Evolutionary conservation across 1,140 invertebrate species (phyloP), one percentile per base, ranked within the genome.

Genomic region (Drosophila subpulchrella): DNA sequence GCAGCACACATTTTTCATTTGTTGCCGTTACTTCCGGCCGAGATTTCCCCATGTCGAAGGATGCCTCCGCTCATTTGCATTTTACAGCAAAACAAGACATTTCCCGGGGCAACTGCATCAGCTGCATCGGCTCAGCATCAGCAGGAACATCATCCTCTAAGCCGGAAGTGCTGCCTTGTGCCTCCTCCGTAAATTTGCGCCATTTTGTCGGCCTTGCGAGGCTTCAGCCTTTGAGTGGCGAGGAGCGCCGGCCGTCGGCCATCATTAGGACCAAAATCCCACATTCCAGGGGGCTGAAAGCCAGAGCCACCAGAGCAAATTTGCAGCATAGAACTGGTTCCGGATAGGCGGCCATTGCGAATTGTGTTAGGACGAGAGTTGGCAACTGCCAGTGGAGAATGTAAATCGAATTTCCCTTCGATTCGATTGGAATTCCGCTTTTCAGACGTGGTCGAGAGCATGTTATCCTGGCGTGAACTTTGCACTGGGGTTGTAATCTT

Each of bases 81-180:
- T 72, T 39, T 39, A 41, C 39, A 54, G 57, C 20, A 57, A 61
- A 67, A 81, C 74, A 70, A 59, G 56, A 65, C 61, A 68, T 54
- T 59, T 53, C 62, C 41, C 59, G 48, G 46, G 24, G 53, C 60
- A 63, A 58, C 54, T 75, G 61, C 62, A 27, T 27, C 27, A 76
- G 60, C 62, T 46, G 32, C 74, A 51, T 36, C 54, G 39, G 6
- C n/a, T 8, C n/a, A 42, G 39, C 42, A 34, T 53, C 66, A 34
- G 60, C 66, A 56, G 24, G n/a, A 34, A 56, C 73, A 75, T 39
- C 34, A 15, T 42, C 58, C 27, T 44, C 57, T 50, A 66, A 75
- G 58, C 83, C 83, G 82, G 82, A 86, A 88, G 72, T 86, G 82
- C 76, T 79, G 74, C 74, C 74, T 57, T 72, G 78, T 75, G 77